Conservation (phyloP, 2,113 vertebrate genomes). For the Romanogobio albipinnatus region DNA sequence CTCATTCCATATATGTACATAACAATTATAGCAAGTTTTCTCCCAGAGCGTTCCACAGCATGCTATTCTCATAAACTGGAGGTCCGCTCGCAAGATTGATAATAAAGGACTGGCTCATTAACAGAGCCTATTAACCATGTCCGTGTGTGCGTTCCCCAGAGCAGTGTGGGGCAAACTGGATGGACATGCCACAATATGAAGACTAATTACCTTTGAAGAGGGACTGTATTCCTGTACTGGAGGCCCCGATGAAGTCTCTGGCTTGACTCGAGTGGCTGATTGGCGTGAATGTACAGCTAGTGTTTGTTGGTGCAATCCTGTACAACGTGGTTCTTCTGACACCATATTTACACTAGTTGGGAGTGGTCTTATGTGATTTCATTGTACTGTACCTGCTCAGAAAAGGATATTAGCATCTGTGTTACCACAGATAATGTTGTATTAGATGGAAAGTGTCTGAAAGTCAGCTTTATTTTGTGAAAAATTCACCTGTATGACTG, state of each 20-base stretch:
- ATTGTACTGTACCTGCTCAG: background rate
- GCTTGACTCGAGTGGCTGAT: conserved; percentile 65
- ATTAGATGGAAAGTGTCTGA: background rate
- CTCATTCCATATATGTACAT: conserved; percentile 42
- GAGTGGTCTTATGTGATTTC: conserved; percentile 15
- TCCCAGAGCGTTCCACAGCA: conserved; percentile 75
- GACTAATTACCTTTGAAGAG: conserved; percentile 81
- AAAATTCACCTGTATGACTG: background rate
- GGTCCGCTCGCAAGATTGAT: conserved; percentile 78
- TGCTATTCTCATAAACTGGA: conserved; percentile 66
- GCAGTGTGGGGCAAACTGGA: conserved; percentile 74
- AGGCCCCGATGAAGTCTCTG: conserved; percentile 55
- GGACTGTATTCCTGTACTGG: conserved; percentile 67
- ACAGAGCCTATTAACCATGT: conserved; percentile 82
- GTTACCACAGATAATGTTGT: background rate
- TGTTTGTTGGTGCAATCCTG: conserved; percentile 49
- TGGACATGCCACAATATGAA: conserved; percentile 80
- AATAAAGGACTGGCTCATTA: conserved; percentile 84
- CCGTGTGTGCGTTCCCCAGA: conserved; percentile 76
- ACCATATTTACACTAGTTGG: background rate
- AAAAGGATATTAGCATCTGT: background rate
- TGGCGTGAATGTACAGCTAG: conserved; percentile 65
- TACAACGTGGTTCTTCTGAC: background rate
- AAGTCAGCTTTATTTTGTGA: background rate
- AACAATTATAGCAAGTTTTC: conserved; percentile 59